Conservation (phyloP, 2,797 vertebrate genomes). For the Chaetodon trifasciatus region DNA sequence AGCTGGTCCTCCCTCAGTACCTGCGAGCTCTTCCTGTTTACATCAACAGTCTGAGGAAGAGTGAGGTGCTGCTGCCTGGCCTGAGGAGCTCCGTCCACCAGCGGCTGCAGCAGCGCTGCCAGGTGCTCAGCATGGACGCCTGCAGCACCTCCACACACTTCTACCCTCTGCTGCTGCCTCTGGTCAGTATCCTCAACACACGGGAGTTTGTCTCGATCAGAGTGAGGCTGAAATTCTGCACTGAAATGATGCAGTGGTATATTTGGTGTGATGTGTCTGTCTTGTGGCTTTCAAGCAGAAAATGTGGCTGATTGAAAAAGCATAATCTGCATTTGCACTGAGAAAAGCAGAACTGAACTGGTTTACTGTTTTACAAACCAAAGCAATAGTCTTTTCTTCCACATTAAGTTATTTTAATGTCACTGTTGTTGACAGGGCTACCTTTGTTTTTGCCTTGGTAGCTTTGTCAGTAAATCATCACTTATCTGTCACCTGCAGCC, state of each 20-base stretch:
- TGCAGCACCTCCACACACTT: constrained; percentile 78
- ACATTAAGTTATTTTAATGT: not conserved
- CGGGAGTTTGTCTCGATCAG: fast-evolving
- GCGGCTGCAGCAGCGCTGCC: constrained; percentile 83
- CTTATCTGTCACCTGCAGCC: constrained; percentile 57
- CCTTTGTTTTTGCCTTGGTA: not conserved
- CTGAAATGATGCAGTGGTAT: no score
- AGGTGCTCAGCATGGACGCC: constrained; percentile 83
- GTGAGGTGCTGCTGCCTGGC: constrained; percentile 86
- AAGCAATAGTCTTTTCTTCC: not conserved
- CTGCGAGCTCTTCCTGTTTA: constrained; percentile 86
- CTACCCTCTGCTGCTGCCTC: constrained; percentile 84
- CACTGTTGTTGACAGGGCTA: no score
- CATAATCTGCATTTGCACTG: no score
- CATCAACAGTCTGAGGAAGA: constrained; percentile 88
- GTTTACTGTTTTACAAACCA: not conserved
- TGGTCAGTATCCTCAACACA: constrained; percentile 71
- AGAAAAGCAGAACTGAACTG: not conserved
- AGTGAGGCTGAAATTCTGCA: not conserved
- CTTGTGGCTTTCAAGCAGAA: not conserved
- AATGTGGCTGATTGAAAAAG: no score
- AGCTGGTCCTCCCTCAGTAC: constrained; percentile 87
- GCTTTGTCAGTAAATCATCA: not conserved
- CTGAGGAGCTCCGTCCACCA: constrained; percentile 84
- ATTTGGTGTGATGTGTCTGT: not conserved